Conservation (phyloP, 2,113 vertebrate species). For the Lates calcarifer region DNA sequence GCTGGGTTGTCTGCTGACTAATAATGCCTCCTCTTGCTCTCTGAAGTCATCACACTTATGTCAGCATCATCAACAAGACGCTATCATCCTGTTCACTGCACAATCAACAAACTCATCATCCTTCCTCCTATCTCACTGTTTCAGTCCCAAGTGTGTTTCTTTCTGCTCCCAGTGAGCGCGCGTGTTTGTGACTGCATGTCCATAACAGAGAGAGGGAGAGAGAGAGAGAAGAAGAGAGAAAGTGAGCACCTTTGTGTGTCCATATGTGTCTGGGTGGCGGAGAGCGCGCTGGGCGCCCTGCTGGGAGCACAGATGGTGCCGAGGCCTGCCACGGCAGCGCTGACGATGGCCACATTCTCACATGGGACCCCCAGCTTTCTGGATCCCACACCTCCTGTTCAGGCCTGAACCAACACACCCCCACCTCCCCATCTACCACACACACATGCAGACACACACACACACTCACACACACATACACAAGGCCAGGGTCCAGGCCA, state of each 20-base stretch:
- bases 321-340: constrained; percentile 79
- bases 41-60: constrained; percentile 67
- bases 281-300: constrained; percentile 75
- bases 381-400: constrained; percentile 83
- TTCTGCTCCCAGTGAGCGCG: constrained; percentile 19
- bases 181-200: constrained; percentile 23
- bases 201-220: constrained; percentile 2
- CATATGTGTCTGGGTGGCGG: constrained; percentile 79
- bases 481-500: constrained; percentile 61
- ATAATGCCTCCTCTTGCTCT: constrained; percentile 55
- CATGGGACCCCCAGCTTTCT: constrained; percentile 84
- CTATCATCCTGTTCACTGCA: constrained; percentile 48
- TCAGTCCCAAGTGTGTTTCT: constrained; percentile 40
- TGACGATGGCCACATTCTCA: constrained; percentile 84
- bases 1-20: constrained; percentile 76
- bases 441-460: constrained; percentile 21
- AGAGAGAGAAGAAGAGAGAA: constrained; percentile 55
- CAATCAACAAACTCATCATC: constrained; percentile 69
- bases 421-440: neutral
- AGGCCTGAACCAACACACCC: constrained; percentile 57
- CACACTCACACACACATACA: constrained; percentile 27
- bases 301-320: constrained; percentile 85
- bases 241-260: constrained; percentile 79
- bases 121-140: constrained; percentile 42
- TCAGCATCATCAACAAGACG: constrained; percentile 61